Evolutionary conservation across 1,140 invertebrate genomes (phyloP).

Genomic region (Drosophila jambulina): DNA sequence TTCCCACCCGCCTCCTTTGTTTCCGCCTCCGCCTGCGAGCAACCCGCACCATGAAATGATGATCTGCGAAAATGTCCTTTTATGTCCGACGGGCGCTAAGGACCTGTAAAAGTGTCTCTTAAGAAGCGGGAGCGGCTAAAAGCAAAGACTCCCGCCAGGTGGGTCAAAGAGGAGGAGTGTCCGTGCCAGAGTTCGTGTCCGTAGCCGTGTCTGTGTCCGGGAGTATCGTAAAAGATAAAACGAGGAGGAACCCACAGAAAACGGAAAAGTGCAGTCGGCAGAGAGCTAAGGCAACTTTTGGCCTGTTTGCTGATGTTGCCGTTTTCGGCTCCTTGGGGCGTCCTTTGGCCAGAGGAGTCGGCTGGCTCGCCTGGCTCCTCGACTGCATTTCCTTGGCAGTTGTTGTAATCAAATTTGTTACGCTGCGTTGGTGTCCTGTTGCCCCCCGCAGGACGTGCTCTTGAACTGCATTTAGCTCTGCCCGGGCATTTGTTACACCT

Average conservation of each 20-base stretch:
- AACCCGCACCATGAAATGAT: slow-evolving; percentile 64
- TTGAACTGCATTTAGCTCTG: slow-evolving; percentile 30
- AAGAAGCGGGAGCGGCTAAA: slow-evolving; percentile 48
- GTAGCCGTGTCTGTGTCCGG: slow-evolving; percentile 37
- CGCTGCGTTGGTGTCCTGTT: slow-evolving; percentile 53
- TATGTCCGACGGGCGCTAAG: slow-evolving; percentile 59
- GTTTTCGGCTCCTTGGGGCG: slow-evolving; percentile 64
- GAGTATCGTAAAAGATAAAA: slow-evolving; percentile 45
- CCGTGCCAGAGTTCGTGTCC: not conserved
- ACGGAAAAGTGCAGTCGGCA: slow-evolving; percentile 57
- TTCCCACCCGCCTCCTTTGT: slow-evolving; percentile 55
- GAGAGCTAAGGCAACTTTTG: slow-evolving; percentile 39
- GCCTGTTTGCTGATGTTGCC: slow-evolving; percentile 69
- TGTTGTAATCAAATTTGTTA: slow-evolving; percentile 80
- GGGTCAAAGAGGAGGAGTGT: slow-evolving; percentile 23
- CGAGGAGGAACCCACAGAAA: slow-evolving; percentile 14
- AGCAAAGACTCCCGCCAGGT: slow-evolving; percentile 36
- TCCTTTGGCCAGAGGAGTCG: slow-evolving; percentile 20
- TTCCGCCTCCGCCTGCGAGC: slow-evolving; percentile 1
- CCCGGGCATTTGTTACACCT: slow-evolving; percentile 45
- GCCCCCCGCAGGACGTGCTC: slow-evolving; percentile 19
- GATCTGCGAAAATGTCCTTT: slow-evolving; percentile 69
- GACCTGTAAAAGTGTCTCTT: slow-evolving; percentile 68
- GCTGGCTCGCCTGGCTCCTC: not conserved
- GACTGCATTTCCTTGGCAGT: slow-evolving; percentile 28